phyloP scores from a whole-genome alignment of 1,140 invertebrate genomes.

The Lordiphosa collinella region DNA sequence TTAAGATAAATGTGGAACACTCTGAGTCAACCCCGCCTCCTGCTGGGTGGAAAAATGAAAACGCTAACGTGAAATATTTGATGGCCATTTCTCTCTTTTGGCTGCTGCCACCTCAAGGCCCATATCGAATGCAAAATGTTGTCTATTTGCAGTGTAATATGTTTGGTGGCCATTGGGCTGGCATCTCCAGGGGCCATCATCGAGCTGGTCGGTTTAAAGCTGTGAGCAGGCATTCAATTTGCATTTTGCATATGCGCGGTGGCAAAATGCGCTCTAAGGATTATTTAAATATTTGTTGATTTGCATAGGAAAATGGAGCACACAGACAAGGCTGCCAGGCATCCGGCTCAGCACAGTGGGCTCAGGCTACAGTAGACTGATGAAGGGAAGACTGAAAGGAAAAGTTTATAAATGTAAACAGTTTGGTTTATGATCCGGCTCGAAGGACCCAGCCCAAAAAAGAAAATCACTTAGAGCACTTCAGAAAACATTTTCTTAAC shows the following conservation, averaged over 20 bases:
- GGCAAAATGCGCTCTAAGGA: constrained; percentile 29
- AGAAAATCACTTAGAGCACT: constrained; percentile 11
- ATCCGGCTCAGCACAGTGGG: background rate
- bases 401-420: too few relatives aligned
- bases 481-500: constrained; percentile 18
- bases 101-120: constrained; percentile 5
- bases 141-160: constrained; percentile 61
- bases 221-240: constrained; percentile 40
- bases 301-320: constrained; percentile 18
- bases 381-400: too few relatives aligned
- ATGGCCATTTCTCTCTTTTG: constrained; percentile 61
- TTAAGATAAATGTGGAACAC: constrained; percentile 64
- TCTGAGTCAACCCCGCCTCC: constrained; percentile 9
- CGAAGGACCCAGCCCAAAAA: too few relatives aligned
- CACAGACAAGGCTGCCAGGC: background rate
- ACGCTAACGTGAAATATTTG: constrained; percentile 65
- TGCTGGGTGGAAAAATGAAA: constrained; percentile 34
- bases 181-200: constrained; percentile 28
- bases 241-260: constrained; percentile 38
- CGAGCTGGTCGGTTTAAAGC: constrained; percentile 7
- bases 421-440: too few relatives aligned
- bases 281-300: constrained; percentile 53
- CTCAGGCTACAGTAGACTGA: background rate
- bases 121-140: constrained; percentile 43
- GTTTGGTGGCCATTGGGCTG: constrained; percentile 34